A percentile compares a stretch with the other conserved stretches of the same genome.
These are phyloP conservation scores for Prorops nasuta DNA, from an alignment of 1,140 invertebrate genomes.

Conservation along the genomic window DNA sequence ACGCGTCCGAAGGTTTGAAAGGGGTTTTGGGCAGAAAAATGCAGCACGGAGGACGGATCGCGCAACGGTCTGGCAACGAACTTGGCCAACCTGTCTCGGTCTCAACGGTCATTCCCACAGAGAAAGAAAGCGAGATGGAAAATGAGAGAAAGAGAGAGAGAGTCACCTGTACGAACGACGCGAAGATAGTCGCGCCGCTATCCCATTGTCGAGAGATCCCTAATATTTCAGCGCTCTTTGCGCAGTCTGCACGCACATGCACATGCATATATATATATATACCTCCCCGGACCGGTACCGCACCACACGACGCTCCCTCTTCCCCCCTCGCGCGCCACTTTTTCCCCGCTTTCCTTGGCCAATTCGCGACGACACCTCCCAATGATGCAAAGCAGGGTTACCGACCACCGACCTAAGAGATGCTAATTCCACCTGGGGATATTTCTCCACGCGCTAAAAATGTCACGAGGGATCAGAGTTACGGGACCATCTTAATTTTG, in stretches of 20 bases:
- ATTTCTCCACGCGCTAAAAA: background rate
- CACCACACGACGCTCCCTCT: too few species aligned
- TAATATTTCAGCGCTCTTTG: conserved; percentile 21
- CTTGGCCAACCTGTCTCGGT: conserved; percentile 42
- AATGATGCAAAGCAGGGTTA: conserved; percentile 33
- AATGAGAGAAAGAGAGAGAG: too few species aligned
- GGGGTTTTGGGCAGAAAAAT: too few species aligned
- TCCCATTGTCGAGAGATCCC: conserved; percentile 44
- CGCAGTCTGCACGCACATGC: background rate
- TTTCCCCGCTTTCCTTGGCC: conserved; percentile 2
- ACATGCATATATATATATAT: background rate
- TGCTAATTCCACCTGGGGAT: conserved; percentile 33
- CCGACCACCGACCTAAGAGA: conserved; percentile 39
- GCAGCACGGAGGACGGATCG: too few species aligned
- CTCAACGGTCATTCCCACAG: conserved; percentile 54
- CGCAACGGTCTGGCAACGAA: too few species aligned
- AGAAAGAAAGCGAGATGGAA: too few species aligned
- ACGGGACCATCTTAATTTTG: conserved; percentile 35
- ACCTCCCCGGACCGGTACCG: background rate
- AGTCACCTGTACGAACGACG: conserved; percentile 46
- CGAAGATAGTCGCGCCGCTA: conserved; percentile 36
- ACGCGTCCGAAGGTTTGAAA: too few species aligned
- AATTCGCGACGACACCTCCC: conserved; percentile 23
- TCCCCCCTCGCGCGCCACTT: background rate
- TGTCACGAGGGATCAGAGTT: conserved; percentile 14